phyloP scores from a whole-genome alignment of 53 echinoderm and acorn worm genomes.

The Henricia sp. region DNA sequence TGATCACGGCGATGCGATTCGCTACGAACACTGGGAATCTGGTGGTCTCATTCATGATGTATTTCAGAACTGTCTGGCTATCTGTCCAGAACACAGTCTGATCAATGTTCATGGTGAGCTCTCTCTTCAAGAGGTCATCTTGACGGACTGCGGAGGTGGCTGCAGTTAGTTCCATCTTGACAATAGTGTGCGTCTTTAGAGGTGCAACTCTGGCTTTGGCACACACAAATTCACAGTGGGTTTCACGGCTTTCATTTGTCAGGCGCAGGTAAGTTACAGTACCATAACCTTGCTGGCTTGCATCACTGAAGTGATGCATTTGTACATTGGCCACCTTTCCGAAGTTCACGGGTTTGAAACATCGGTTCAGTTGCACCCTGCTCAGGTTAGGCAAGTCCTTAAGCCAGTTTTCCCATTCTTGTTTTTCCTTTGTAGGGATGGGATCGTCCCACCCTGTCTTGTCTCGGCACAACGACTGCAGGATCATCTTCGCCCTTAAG shows the following conservation, averaged over 20 bases:
- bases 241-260: neutral
- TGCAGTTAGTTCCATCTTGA: too few relatives aligned
- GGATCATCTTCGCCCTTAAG: constrained; percentile 64
- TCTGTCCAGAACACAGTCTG: too few relatives aligned
- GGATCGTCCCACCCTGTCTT: constrained; percentile 75
- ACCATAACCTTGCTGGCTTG: constrained; percentile 68
- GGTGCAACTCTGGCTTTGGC: constrained; percentile 70
- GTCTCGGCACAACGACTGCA: too few relatives aligned
- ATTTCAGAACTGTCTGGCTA: too few relatives aligned
- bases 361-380: constrained; percentile 47
- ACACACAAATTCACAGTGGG: constrained; percentile 51
- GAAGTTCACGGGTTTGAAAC: constrained; percentile 53
- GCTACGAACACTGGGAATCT: too few relatives aligned
- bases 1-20: too few relatives aligned
- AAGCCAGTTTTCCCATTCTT: constrained; percentile 56
- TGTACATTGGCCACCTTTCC: constrained; percentile 29
- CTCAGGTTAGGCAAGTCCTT: constrained; percentile 52
- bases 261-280: constrained; percentile 58
- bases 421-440: too few relatives aligned
- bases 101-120: too few relatives aligned
- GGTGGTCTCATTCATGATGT: too few relatives aligned
- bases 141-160: too few relatives aligned
- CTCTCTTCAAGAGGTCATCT: too few relatives aligned
- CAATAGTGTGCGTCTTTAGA: constrained; percentile 45
- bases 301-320: constrained; percentile 75